Conservation (phyloP, 2,888 invertebrate genomes). For the Tipula unca region DNA sequence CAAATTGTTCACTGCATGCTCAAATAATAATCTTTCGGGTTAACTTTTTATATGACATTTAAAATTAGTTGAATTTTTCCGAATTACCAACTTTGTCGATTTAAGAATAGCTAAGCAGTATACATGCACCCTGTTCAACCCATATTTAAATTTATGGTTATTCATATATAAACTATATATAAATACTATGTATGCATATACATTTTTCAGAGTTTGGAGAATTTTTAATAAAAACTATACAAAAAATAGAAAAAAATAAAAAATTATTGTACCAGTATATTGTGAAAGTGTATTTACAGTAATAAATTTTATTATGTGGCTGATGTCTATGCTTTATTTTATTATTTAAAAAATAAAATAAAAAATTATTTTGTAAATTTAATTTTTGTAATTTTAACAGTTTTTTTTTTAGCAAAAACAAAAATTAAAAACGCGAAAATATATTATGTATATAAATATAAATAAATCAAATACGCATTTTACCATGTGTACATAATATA, state of each 20-base stretch:
- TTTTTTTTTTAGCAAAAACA: background rate
- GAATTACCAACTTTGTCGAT: background rate
- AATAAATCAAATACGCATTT: constrained; percentile 19
- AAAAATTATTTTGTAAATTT: background rate
- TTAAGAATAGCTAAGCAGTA: background rate
- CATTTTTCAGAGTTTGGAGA: background rate
- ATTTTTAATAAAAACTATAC: background rate
- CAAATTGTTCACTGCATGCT: background rate
- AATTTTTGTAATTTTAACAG: background rate
- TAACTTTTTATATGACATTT: too few relatives aligned
- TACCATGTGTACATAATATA: background rate
- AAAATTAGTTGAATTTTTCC: too few relatives aligned
- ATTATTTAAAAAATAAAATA: background rate
- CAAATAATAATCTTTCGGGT: too few relatives aligned
- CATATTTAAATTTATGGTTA: constrained; percentile 2
- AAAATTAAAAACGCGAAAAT: constrained; percentile 4
- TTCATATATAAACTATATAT: background rate
- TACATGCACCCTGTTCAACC: background rate
- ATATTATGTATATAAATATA: background rate
- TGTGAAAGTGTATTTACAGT: constrained; percentile 15
- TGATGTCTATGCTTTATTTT: background rate
- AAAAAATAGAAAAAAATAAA: background rate
- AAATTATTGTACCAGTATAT: background rate
- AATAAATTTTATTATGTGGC: constrained; percentile 19
- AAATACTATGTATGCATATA: too few relatives aligned